Conservation (phyloP, 1,140 invertebrate species). For the Spodoptera frugiperda region DNA sequence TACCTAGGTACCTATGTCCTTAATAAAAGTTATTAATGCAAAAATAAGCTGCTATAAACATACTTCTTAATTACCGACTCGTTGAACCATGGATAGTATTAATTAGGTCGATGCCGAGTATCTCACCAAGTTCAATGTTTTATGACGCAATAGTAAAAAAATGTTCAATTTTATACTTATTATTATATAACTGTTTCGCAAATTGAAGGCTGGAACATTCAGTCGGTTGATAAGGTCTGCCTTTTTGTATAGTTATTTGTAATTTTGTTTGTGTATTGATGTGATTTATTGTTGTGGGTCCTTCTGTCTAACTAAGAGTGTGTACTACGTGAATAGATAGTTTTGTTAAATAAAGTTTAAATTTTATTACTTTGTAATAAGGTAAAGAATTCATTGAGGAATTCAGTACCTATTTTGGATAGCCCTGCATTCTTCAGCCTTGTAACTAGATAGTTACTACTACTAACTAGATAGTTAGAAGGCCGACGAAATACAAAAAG, state of each 20-base stretch:
- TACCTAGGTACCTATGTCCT: too few relatives aligned
- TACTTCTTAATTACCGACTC: constrained; percentile 41
- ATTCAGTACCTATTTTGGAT: too few relatives aligned
- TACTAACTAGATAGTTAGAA: too few relatives aligned
- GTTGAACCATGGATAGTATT: constrained; percentile 63
- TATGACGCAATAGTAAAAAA: constrained; percentile 34
- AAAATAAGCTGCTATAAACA: background rate
- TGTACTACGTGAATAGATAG: too few relatives aligned
- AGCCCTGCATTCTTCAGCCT: too few relatives aligned
- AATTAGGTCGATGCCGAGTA: constrained; percentile 67
- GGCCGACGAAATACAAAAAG: too few relatives aligned
- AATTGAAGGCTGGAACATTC: constrained; percentile 37
- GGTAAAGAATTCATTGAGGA: too few relatives aligned
- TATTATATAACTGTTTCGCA: constrained; percentile 35
- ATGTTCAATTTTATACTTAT: constrained; percentile 12
- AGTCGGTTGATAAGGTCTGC: constrained; percentile 19
- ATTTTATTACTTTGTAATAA: too few relatives aligned
- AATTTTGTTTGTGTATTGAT: background rate
- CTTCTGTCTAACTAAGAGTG: too few relatives aligned
- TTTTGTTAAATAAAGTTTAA: background rate
- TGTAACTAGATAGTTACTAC: too few relatives aligned
- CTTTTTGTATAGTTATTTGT: background rate
- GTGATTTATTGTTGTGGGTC: background rate
- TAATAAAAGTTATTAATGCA: too few relatives aligned
- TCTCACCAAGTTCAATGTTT: constrained; percentile 69